A percentile compares a stretch with the other conserved stretches of the same genome.
Evolutionary conservation across 2,888 invertebrate species (phyloP).

Genomic region (Drosophila rubida): DNA sequence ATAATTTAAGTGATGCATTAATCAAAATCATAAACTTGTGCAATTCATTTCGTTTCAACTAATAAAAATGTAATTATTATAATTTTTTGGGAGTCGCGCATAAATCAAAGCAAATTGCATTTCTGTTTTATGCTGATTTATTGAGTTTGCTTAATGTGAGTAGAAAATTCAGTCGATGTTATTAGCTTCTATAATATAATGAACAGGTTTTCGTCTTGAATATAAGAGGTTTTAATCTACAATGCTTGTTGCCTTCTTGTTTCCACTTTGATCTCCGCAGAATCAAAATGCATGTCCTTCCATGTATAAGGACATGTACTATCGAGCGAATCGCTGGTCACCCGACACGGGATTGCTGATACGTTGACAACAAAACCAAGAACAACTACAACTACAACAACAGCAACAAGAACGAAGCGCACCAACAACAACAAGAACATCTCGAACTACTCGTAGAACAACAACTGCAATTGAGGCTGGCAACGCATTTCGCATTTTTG

Average conservation of each 20-base stretch:
- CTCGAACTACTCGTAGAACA: slow-evolving; percentile 51
- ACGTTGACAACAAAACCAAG: slow-evolving; percentile 80
- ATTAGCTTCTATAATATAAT: too few species aligned
- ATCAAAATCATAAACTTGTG: too few species aligned
- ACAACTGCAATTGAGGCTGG: slow-evolving; percentile 34
- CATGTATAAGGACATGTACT: slow-evolving; percentile 95
- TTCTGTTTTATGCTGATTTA: too few species aligned
- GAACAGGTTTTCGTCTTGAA: not conserved
- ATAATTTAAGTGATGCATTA: too few species aligned
- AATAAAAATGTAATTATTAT: too few species aligned
- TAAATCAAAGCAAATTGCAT: too few species aligned
- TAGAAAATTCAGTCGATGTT: too few species aligned
- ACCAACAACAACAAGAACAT: slow-evolving; percentile 48
- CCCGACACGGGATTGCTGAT: slow-evolving; percentile 84
- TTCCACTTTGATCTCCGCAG: too few species aligned
- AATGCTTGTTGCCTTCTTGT: too few species aligned
- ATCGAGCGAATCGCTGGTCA: slow-evolving; percentile 87
- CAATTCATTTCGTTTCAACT: too few species aligned
- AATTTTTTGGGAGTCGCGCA: too few species aligned
- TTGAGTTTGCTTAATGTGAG: too few species aligned
- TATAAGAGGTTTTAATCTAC: not conserved
- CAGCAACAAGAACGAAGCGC: slow-evolving; percentile 3
- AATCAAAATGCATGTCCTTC: slow-evolving; percentile 91
- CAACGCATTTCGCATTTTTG: slow-evolving; percentile 55
- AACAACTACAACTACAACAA: slow-evolving; percentile 17